Conservation (phyloP, 2,113 vertebrate genomes). For the Lathamus discolor region DNA sequence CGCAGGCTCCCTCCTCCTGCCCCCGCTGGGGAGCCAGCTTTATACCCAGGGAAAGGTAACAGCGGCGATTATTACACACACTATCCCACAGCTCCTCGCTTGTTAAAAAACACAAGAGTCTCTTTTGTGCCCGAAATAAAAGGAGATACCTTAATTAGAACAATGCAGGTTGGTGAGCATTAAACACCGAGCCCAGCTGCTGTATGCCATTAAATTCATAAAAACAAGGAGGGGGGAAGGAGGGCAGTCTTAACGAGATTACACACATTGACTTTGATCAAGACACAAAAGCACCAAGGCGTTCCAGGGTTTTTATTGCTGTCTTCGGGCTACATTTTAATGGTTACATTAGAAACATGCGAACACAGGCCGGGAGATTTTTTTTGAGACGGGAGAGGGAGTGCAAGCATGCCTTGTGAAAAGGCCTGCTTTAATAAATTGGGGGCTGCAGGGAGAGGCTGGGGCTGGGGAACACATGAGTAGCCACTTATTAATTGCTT, state of each 20-base stretch:
- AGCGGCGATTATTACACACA: conserved; percentile 64
- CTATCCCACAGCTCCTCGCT: conserved; percentile 67
- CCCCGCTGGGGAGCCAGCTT: conserved; percentile 41
- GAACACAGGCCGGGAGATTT: conserved; percentile 76
- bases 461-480: conserved; percentile 75
- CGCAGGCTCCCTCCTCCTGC: conserved; percentile 20
- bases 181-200: conserved; percentile 80
- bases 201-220: conserved; percentile 78
- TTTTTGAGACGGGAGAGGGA: conserved; percentile 57
- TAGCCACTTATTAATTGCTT: conserved; percentile 79
- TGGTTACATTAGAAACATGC: conserved; percentile 85
- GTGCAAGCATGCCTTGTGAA: conserved; percentile 56
- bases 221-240: conserved; percentile 65
- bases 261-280: conserved; percentile 91
- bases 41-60: conserved; percentile 65
- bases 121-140: conserved; percentile 74
- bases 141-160: conserved; percentile 85
- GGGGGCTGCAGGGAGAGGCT: conserved; percentile 69
- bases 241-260: conserved; percentile 88
- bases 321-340: conserved; percentile 94
- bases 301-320: conserved; percentile 89
- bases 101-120: conserved; percentile 67
- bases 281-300: conserved; percentile 84
- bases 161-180: conserved; percentile 77
- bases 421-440: conserved; percentile 76